Percentiles rank a stretch among this genome's conserved stretches.
These are phyloP conservation scores for Callosobruchus maculatus DNA, from an alignment of 2,888 invertebrate species.

Conservation along the genomic window DNA sequence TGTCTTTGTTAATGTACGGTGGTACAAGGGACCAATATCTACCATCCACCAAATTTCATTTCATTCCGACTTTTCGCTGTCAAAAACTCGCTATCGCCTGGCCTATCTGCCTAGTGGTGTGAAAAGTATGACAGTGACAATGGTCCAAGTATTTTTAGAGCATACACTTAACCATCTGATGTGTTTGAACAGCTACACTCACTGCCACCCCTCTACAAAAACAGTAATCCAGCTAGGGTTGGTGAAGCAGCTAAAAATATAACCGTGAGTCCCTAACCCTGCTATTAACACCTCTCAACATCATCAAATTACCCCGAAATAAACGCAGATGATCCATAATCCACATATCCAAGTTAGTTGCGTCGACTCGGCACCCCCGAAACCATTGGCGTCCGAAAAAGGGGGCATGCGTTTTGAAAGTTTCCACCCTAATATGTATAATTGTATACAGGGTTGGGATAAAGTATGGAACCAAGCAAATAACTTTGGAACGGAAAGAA, in stretches of 20 bases:
- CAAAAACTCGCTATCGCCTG: no score
- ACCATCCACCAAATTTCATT: no score
- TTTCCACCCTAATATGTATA: neutral
- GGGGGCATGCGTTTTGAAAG: neutral
- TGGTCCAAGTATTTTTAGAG: no score
- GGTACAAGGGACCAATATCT: no score
- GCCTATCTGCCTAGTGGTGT: no score
- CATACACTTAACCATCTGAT: neutral
- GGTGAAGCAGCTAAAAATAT: neutral
- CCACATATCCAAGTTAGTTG: neutral
- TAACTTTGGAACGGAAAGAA: no score
- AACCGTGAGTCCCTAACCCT: neutral
- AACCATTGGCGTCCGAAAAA: neutral
- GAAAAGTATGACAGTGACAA: no score
- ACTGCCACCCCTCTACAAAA: neutral
- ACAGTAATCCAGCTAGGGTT: neutral
- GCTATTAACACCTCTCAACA: neutral
- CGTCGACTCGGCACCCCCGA: neutral
- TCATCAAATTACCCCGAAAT: neutral
- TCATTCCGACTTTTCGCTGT: no score
- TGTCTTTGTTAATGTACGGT: no score
- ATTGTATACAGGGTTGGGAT: no score
- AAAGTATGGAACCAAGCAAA: no score
- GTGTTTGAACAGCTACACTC: neutral
- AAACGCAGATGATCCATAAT: neutral